A percentile compares a stretch with the other conserved stretches of the same genome.
Conservation (phyloP, 2,888 invertebrate genomes). For the Conomelus anceps region DNA sequence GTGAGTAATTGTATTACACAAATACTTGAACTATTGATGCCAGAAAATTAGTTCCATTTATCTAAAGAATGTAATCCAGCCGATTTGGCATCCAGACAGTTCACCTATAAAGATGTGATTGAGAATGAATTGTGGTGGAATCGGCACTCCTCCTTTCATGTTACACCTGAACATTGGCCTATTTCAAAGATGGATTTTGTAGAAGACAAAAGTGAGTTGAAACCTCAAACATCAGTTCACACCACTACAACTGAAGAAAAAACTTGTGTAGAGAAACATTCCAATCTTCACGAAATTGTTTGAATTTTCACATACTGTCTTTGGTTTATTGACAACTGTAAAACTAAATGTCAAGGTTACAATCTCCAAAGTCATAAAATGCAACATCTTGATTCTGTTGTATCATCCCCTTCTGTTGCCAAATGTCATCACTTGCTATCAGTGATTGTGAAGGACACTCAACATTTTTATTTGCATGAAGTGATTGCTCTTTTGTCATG, state of each 20-base stretch:
- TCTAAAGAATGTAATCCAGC: not conserved
- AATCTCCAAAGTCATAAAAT: too few species aligned
- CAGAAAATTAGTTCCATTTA: not conserved
- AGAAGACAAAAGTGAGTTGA: too few species aligned
- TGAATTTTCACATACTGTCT: too few species aligned
- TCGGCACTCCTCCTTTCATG: not conserved
- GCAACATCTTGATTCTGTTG: too few species aligned
- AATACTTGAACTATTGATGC: not conserved
- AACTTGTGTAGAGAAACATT: not conserved
- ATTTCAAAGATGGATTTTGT: too few species aligned
- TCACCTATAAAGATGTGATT: not conserved
- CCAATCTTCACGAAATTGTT: too few species aligned
- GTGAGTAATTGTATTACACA: not conserved
- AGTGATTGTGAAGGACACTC: not conserved
- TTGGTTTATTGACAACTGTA: too few species aligned
- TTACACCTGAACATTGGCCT: too few species aligned
- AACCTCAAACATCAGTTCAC: too few species aligned
- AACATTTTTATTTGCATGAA: not conserved
- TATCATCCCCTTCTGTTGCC: too few species aligned
- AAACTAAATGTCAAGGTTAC: too few species aligned
- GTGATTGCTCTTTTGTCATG: not conserved
- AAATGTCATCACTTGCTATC: too few species aligned
- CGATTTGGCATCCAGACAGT: not conserved
- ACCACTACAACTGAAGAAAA: not conserved
- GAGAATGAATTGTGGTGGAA: not conserved